Percentiles rank a stretch among this genome's conserved stretches.
These are phyloP conservation scores for Chelon auratus DNA, from an alignment of 2,797 vertebrate genomes.

Conservation along the genomic window DNA sequence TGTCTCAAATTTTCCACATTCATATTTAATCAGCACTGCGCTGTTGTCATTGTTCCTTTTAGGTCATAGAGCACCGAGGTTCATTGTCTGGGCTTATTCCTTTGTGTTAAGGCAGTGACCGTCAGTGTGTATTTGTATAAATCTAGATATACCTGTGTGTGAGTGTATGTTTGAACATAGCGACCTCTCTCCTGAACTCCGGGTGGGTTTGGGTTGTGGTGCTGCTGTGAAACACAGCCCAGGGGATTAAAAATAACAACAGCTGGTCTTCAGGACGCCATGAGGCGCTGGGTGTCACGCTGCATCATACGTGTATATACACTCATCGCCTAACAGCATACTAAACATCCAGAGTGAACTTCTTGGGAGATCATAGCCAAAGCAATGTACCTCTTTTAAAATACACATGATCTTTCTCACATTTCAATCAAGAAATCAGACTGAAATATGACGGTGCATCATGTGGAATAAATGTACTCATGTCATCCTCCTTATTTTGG, in stretches of 20 bases:
- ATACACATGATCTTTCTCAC: background rate
- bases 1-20: conserved; percentile 54
- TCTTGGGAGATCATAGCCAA: conserved; percentile 8
- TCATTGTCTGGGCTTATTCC: background rate
- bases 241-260: conserved; percentile 89
- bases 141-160: conserved; percentile 39
- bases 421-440: background rate
- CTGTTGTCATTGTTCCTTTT: conserved; percentile 45
- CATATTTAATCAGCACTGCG: conserved; percentile 63
- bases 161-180: conserved; percentile 28
- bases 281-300: conserved; percentile 72
- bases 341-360: conserved; percentile 7
- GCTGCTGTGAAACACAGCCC: conserved; percentile 80
- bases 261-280: conserved; percentile 85
- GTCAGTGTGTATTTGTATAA: conserved; percentile 20
- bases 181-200: conserved; percentile 28
- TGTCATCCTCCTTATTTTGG: background rate
- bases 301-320: conserved; percentile 47
- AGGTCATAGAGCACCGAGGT: conserved; percentile 19
- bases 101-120: conserved; percentile 1
- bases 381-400: conserved; percentile 2
- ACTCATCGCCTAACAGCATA: conserved; percentile 43
- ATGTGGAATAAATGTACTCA: background rate
- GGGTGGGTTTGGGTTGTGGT: conserved; percentile 55
- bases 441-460: background rate